A percentile compares a stretch with the other conserved stretches of the same genome.
Conservation (phyloP, 2,113 vertebrate genomes). For the Mellivora capensis region DNA sequence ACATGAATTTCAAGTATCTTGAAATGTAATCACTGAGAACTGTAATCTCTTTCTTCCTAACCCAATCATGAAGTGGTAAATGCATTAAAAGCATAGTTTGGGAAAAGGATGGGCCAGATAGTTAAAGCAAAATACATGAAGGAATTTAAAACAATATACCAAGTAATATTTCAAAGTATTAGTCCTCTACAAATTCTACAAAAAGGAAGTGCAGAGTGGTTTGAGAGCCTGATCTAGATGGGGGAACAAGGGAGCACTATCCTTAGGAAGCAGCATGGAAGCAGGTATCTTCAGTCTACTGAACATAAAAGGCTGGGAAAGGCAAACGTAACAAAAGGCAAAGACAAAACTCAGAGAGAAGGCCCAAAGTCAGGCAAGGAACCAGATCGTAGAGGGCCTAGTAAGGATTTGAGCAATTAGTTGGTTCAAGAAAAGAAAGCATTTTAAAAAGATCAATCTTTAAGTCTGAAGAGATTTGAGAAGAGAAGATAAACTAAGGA, state of each 20-base stretch:
- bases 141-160: background rate
- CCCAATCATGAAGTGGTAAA: background rate
- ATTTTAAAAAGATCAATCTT: background rate
- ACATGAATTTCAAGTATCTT: background rate
- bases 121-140: background rate
- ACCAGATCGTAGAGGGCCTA: background rate
- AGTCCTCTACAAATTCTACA: background rate
- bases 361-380: background rate
- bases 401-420: background rate
- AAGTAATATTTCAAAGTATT: background rate
- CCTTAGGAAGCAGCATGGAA: background rate
- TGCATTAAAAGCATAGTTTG: background rate
- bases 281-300: background rate
- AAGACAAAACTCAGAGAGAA: background rate
- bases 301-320: background rate
- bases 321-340: background rate
- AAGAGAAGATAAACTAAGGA: background rate
- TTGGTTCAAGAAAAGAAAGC: background rate
- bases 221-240: background rate
- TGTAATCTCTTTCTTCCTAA: background rate
- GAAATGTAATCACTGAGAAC: background rate
- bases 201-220: background rate
- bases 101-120: background rate
- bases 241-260: background rate
- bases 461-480: background rate